Percentiles rank a stretch among this genome's conserved stretches.
Conservation (phyloP, 2,888 invertebrate species). For the Diadromus collaris region DNA sequence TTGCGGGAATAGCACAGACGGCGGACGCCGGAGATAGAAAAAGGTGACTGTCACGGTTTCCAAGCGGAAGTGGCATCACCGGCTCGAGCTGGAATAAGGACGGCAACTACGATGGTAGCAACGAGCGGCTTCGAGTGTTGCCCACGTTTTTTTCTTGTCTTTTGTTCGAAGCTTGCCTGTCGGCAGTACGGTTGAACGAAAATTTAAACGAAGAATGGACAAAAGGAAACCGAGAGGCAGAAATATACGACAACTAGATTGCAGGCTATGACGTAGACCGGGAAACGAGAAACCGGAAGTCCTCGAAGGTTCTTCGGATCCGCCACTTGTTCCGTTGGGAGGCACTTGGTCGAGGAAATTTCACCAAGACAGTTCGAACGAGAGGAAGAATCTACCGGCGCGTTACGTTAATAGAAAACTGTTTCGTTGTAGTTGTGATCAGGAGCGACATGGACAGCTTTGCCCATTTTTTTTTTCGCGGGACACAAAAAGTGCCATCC, state of each 20-base stretch:
- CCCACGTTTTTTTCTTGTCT: constrained; percentile 11
- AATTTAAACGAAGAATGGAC: constrained; percentile 9
- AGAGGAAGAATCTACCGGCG: neutral
- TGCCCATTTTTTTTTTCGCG: too few species aligned
- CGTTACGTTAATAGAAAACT: neutral
- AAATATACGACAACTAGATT: neutral
- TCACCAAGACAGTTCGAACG: neutral
- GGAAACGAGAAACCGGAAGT: constrained; percentile 21
- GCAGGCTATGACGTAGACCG: neutral
- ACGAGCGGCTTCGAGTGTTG: constrained; percentile 26
- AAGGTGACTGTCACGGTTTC: constrained; percentile 27
- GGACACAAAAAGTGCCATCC: too few species aligned
- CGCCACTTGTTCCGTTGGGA: constrained; percentile 11
- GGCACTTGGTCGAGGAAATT: neutral
- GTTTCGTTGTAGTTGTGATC: neutral
- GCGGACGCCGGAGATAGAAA: constrained; percentile 18
- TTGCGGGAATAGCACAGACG: constrained; percentile 22
- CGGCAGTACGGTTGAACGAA: constrained; percentile 24
- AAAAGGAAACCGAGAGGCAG: neutral
- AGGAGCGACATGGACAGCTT: too few species aligned
- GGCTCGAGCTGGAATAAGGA: constrained; percentile 12
- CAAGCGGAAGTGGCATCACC: constrained; percentile 19
- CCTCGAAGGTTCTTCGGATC: constrained; percentile 16
- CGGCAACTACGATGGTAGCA: constrained; percentile 7
- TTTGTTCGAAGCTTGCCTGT: constrained; percentile 1